Conservation (phyloP, 2,888 invertebrate genomes). For the Cerceris rybyensis region DNA sequence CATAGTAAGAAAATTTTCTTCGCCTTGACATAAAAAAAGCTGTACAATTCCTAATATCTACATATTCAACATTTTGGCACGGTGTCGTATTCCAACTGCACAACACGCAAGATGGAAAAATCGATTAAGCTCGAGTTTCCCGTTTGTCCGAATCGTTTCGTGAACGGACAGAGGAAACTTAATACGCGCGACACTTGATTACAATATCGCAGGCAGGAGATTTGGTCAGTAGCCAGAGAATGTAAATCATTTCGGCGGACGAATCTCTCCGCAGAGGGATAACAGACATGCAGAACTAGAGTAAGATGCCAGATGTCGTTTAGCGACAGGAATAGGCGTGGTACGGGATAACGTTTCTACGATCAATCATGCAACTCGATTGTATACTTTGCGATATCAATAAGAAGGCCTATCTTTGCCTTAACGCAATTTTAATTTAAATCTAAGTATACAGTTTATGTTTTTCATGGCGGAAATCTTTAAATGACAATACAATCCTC, state of each 20-base stretch:
- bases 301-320: constrained; percentile 48
- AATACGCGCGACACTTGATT: constrained; percentile 5
- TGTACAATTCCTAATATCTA: no score
- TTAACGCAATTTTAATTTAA: no score
- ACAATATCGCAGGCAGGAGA: constrained; percentile 15
- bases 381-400: constrained; percentile 23
- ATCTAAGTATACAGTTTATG: no score
- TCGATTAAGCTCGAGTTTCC: background rate
- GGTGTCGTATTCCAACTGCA: background rate
- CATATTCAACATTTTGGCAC: no score
- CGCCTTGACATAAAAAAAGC: no score
- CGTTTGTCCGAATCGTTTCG: background rate
- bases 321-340: constrained; percentile 45
- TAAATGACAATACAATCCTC: no score
- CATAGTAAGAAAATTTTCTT: no score
- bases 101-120: background rate
- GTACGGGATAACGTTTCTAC: constrained; percentile 39
- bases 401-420: background rate
- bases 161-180: constrained; percentile 21
- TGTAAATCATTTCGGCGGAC: constrained; percentile 28
- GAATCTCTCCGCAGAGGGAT: constrained; percentile 17
- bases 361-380: constrained; percentile 41
- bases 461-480: no score
- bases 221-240: constrained; percentile 40
- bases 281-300: constrained; percentile 41